Evolutionary conservation across 2,888 invertebrate genomes (phyloP), one percentile per base, ranked within the genome.

Genomic region (Aspidiotus rigidus): DNA sequence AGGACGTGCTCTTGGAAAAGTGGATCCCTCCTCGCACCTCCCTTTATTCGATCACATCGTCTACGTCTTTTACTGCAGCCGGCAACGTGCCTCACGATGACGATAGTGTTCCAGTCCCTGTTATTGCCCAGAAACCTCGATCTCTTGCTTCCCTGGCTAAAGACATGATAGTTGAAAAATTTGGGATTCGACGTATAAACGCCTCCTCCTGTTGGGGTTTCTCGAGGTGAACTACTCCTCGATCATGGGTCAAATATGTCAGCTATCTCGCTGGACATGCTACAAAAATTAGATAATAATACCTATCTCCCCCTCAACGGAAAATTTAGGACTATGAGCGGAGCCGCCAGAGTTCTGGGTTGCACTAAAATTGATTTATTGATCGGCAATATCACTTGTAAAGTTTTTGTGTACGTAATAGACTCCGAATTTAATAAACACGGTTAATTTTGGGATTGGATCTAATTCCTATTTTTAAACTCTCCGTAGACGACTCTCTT

Each of bases 171-270:
- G 10, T 56, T 8, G 56, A 56, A 15, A 56, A 56, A 56, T 56
- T 56, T n/a, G 56, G 56, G 9, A n/a, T 56, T n/a, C 56, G 56
- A n/a, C 56, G 56, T 56, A 56, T 56, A 10, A 62, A 62, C 42
- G 40, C 62, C 11, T 40, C 40, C 11, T 40, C 42, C 7, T 62
- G 62, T n/a, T n/a, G n/a, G n/a, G n/a, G 62, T 8, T 44, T 44
- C 11, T 44, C 49, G 11, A 7, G 59, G 16, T 7, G 28, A 15
- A 15, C 17, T 7, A 8, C 28, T 59, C 7, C 28, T 17, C 28
- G 62, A 62, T 42, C 62, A 11, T 7, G 62, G 62, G 6, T 39
- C 62, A 42, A 62, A 62, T 16, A 62, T 41, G 8, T 40, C 62
- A 10, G 41, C 41, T 6, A 62, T 62, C 8, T 41, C 41, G n/a